Base-by-base conservation (phyloP, 1,140 invertebrate species). In the Drosophila arawakana region DNA sequence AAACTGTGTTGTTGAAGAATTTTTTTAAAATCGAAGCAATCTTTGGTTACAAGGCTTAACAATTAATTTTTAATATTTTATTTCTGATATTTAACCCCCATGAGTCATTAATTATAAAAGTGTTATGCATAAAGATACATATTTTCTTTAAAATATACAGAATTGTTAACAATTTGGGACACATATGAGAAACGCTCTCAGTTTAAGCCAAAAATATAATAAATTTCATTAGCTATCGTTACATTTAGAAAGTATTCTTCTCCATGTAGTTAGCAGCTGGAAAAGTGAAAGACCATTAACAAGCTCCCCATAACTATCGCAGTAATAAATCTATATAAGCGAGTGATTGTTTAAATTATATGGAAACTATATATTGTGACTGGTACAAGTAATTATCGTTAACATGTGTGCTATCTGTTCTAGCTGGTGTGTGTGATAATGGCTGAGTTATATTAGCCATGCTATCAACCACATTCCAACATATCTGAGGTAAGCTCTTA, bases 391-490 rank as follows among this genome's bases (percentile, higher is more conserved):
- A 63, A 63, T 63, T 52, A 54, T 65, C 41, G 46, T 65, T 65
- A 65, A 46, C 57, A 44, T 47, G 46, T 47, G 46, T 39, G 34
- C 58, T 47, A 71, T 55, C 59, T 41, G 3, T 63, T 57, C 7
- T 9, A 41, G n/a, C 37, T 35, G 25, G 3, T 30, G 25, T 30
- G 25, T 30, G 43, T 41, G 55, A 69, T 60, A 60, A 50, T 52
- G 35, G 35, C 60, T 11, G 7, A 35, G 25, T 25, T 41, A 34
- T 44, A 37, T 54, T 54, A 70, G 35, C 35, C 18, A 25, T 34
- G 5, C 34, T 60, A 69, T 71, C 50, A 34, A 63, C 41, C 30
- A 37, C 65, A 73, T 73, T 69, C 71, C 71, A 69, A 35, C 25
- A 58, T 69, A 67, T 73, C 47, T n/a, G 15, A 67, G 62, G 61